Percentiles rank a stretch among this genome's conserved stretches.
These are phyloP conservation scores for Peromyscus leucopus DNA, from an alignment of 2,113 vertebrate genomes.

Conservation along the genomic window DNA sequence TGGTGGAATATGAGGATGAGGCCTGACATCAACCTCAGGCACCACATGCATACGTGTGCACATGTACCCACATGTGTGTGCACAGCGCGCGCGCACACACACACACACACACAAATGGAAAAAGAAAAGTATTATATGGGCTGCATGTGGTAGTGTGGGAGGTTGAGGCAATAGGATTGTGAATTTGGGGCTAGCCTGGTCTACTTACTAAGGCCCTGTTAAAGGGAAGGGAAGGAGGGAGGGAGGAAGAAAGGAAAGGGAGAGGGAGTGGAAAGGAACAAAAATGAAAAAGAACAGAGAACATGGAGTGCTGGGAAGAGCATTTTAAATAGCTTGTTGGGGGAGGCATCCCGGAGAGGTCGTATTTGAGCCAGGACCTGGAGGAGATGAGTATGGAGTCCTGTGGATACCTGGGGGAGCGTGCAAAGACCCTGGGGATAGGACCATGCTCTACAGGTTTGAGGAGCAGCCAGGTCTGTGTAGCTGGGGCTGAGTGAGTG, in stretches of 20 bases:
- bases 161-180: not conserved
- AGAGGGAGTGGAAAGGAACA: not conserved
- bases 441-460: not conserved
- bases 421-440: not conserved
- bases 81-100: not conserved
- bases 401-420: not conserved
- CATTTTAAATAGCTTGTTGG: not conserved
- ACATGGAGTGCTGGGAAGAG: not conserved
- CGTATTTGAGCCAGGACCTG: no score
- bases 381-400: not conserved
- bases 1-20: not conserved
- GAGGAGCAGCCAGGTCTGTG: not conserved
- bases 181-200: not conserved
- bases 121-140: not conserved
- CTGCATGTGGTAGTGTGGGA: not conserved
- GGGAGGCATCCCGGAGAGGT: not conserved
- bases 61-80: not conserved
- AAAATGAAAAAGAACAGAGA: not conserved
- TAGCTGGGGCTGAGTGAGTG: not conserved
- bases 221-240: not conserved
- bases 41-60: not conserved
- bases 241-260: not conserved
- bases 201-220: not conserved
- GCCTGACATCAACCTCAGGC: not conserved
- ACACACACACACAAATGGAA: no score